Base-by-base conservation (phyloP, 2,113 vertebrate genomes). In the Pseudorhombus dupliciocellatus region DNA sequence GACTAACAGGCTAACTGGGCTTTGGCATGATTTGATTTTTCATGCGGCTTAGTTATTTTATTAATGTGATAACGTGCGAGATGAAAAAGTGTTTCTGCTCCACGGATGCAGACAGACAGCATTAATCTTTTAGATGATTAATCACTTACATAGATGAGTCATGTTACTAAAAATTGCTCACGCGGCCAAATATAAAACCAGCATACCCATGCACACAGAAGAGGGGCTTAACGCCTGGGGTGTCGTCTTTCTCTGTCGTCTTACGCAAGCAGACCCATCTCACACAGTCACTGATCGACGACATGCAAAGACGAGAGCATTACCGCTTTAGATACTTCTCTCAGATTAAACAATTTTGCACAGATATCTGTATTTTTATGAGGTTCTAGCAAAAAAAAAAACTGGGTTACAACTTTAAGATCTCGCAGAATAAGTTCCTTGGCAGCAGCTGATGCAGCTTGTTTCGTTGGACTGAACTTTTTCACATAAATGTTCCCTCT, bases 171-270 rank as follows among this genome's bases (percentile, higher is more conserved):
- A 87, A 85, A 79, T 48, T 57, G 50, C 30, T 80, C 64, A 65
- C 59, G 72, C 68, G 73, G 79, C 77, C 73, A 83, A 89, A 81
- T 88, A 86, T 91, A 89, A 85, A 85, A 85, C 66, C 42, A 54
- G 66, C 64, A 63, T 68, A 60, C 30, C 50, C 67, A 78, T 40
- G 50, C 30, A 46, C 53, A 56, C 0, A 22, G 53, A 63, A 44
- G 18, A 18, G 28, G 4, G 30, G 30, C 31, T 55, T 44, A 53
- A 44, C 12, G 70, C 73, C 62, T 64, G 31, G 37, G 53, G 14
- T 57, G 34, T 1, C 21, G 16, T 34, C 48, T 53, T 34, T 62
- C 42, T 63, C 50, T 25, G 14, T 75, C 46, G 1, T 66, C 25
- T 46, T 4, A 72, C 63, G 66, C 37, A 60, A 46, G 54, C 15